These are phyloP conservation scores for Leucopternis melanops DNA, from an alignment of 2,113 vertebrate genomes.

Conservation along the genomic window DNA sequence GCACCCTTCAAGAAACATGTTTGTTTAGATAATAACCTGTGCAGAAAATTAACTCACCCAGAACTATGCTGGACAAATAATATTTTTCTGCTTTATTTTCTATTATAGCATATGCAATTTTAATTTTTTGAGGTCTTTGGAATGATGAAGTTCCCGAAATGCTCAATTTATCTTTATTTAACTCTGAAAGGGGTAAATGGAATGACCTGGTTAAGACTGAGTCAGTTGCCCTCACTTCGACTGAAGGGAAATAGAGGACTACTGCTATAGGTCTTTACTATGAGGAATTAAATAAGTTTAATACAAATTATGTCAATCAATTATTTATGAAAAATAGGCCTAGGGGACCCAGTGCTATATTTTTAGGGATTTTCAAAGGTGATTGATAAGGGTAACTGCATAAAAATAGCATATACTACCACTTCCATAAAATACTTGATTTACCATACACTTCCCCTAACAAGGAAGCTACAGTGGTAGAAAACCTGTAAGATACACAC, in stretches of 20 bases:
- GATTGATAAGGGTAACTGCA: background rate
- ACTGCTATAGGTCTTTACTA: background rate
- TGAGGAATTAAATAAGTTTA: background rate
- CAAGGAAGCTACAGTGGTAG: background rate
- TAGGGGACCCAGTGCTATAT: background rate
- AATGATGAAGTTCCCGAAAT: background rate
- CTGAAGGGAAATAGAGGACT: background rate
- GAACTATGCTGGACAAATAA: background rate
- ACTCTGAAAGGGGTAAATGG: background rate
- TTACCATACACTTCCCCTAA: background rate
- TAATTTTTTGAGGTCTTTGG: background rate
- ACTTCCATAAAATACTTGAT: background rate
- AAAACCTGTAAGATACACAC: background rate
- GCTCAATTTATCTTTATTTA: background rate
- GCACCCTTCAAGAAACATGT: background rate
- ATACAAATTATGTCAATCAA: background rate
- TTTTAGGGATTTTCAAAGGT: background rate
- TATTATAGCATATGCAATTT: background rate
- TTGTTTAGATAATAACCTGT: background rate
- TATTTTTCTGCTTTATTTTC: background rate
- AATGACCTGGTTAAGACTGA: background rate
- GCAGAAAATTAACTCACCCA: background rate
- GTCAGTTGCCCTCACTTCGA: background rate
- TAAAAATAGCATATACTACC: background rate
- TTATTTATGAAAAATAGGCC: background rate